Conservation (phyloP, 2,797 vertebrate species). For the Poeciliopsis paucimaculata region DNA sequence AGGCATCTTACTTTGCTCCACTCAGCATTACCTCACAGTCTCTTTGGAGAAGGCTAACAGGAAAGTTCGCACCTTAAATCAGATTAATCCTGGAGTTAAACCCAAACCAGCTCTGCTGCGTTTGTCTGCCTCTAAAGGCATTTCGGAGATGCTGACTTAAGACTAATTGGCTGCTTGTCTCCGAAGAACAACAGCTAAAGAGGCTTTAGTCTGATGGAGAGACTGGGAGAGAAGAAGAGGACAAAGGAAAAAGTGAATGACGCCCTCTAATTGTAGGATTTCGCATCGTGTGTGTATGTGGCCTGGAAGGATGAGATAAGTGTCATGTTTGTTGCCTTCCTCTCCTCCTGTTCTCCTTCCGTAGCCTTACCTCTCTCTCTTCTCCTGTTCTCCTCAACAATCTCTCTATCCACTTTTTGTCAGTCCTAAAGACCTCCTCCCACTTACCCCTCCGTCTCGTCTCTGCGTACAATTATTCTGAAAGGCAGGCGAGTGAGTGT, state of each 20-base stretch:
- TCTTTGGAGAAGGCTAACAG: conserved; percentile 37
- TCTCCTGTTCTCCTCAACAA: conserved; percentile 14
- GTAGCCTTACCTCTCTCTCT: background rate
- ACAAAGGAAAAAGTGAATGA: conserved; percentile 29
- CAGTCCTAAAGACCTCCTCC: conserved; percentile 29
- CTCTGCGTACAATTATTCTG: conserved; percentile 24
- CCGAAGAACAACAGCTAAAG: conserved; percentile 59
- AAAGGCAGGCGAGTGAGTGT: conserved; percentile 47
- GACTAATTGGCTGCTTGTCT: conserved; percentile 72
- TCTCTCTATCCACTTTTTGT: conserved; percentile 44
- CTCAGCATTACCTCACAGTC: conserved; percentile 19
- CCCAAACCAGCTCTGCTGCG: conserved; percentile 40
- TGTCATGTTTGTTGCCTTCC: conserved; percentile 71
- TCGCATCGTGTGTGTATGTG: conserved; percentile 45
- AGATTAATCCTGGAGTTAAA: conserved; percentile 52
- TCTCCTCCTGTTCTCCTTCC: conserved; percentile 18
- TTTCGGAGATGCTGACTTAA: conserved; percentile 58
- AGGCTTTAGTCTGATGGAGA: conserved; percentile 31
- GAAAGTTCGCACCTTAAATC: conserved; percentile 47
- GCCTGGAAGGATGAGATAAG: conserved; percentile 72
- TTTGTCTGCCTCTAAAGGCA: conserved; percentile 63
- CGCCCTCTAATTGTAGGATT: conserved; percentile 57
- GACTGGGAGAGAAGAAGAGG: conserved; percentile 9
- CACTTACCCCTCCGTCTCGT: conserved; percentile 17
- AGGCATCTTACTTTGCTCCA: conserved; percentile 36